These are phyloP conservation scores for Dendrolimus punctatus DNA, from an alignment of 1,140 invertebrate species.

Conservation along the genomic window DNA sequence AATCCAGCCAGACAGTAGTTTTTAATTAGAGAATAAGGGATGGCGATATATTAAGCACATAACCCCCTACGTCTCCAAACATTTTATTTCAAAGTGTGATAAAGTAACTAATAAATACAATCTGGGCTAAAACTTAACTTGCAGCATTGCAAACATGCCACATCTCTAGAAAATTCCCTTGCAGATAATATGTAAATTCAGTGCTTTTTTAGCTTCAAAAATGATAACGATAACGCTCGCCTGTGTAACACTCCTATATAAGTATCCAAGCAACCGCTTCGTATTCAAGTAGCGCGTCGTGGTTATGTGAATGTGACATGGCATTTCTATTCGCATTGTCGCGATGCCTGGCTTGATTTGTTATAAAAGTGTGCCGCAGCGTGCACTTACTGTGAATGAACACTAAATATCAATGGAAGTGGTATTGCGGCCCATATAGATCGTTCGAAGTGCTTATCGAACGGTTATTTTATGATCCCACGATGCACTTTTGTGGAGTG, in stretches of 20 bases:
- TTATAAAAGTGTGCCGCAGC: slow-evolving; percentile 22
- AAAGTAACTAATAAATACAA: too few species aligned
- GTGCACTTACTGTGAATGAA: slow-evolving; percentile 16
- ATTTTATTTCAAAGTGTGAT: too few species aligned
- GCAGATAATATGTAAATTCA: too few species aligned
- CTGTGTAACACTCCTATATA: not conserved
- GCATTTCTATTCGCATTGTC: slow-evolving; percentile 15
- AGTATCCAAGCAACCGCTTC: slow-evolving; percentile 7
- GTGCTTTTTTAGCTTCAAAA: too few species aligned
- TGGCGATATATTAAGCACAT: too few species aligned
- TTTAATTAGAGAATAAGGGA: too few species aligned
- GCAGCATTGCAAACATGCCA: too few species aligned
- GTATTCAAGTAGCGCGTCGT: slow-evolving; percentile 12
- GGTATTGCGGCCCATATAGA: not conserved
- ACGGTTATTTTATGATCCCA: not conserved
- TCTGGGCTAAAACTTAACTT: too few species aligned
- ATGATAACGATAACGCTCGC: too few species aligned
- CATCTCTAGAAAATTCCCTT: too few species aligned
- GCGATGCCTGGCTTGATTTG: slow-evolving; percentile 21
- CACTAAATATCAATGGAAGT: slow-evolving; percentile 3
- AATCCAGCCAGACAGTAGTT: too few species aligned
- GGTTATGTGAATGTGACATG: slow-evolving; percentile 12
- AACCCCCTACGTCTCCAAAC: too few species aligned
- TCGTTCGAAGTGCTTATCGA: not conserved
- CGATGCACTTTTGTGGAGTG: not conserved